These are phyloP conservation scores for Channa striata DNA, from an alignment of 2,797 vertebrate species.

Conservation along the genomic window DNA sequence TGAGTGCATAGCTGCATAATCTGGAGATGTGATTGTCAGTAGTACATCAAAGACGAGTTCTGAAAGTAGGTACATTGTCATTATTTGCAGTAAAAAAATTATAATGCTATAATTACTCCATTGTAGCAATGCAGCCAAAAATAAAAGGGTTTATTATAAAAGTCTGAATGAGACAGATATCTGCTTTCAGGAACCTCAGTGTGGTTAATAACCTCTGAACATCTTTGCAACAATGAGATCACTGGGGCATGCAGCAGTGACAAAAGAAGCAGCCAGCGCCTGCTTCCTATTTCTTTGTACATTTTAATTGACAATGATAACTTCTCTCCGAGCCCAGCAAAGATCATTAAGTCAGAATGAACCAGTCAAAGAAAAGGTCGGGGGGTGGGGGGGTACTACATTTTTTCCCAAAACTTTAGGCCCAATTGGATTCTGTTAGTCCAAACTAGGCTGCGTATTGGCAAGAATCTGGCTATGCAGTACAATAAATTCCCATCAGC, in stretches of 20 bases:
- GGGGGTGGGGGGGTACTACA: not conserved
- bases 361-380: conserved; percentile 11
- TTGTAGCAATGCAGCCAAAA: not conserved
- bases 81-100: conserved; percentile 9
- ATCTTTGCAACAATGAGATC: conserved; percentile 30
- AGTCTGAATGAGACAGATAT: conserved; percentile 6
- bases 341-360: conserved; percentile 41
- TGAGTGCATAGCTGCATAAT: conserved; percentile 3
- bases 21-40: not conserved
- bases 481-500: too few species aligned
- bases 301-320: conserved; percentile 53
- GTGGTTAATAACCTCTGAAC: conserved; percentile 27
- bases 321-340: conserved; percentile 18
- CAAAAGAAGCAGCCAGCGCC: conserved; percentile 35
- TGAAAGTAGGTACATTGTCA: conserved; percentile 7
- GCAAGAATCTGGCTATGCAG: too few species aligned
- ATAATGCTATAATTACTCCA: conserved; percentile 14
- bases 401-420: not conserved
- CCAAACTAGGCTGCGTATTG: too few species aligned
- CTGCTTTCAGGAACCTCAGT: conserved; percentile 14
- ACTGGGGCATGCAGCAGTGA: conserved; percentile 18
- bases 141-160: conserved; percentile 18
- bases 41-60: conserved; percentile 10
- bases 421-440: not conserved
- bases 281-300: conserved; percentile 54